These are phyloP conservation scores for Leptura quadrifasciata DNA, from an alignment of 2,888 invertebrate genomes.

Conservation along the genomic window DNA sequence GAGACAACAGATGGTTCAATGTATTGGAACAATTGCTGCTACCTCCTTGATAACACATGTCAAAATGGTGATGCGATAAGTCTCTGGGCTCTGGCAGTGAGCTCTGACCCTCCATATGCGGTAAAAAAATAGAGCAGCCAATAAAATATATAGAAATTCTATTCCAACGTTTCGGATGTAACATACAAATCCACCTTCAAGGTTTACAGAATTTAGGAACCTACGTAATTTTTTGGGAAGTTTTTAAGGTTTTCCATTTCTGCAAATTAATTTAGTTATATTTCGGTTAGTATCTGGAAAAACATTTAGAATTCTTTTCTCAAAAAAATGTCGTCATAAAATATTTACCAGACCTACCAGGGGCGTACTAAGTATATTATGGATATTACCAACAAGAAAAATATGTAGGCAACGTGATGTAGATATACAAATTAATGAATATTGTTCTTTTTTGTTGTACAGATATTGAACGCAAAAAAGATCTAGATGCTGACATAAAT, in stretches of 20 bases:
- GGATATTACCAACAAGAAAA: background rate
- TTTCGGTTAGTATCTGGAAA: background rate
- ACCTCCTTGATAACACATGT: background rate
- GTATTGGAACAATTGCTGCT: constrained; percentile 45
- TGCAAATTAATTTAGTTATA: background rate
- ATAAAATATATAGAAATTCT: background rate
- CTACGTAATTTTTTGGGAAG: no score
- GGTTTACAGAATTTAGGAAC: background rate
- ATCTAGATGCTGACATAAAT: no score
- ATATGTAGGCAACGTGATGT: no score
- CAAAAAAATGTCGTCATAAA: background rate
- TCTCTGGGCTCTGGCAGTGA: background rate
- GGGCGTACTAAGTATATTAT: background rate
- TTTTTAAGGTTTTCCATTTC: background rate
- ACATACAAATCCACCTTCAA: constrained; percentile 18
- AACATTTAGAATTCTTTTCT: background rate
- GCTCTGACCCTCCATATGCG: background rate
- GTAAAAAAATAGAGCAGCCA: constrained; percentile 1
- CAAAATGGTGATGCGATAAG: constrained; percentile 35
- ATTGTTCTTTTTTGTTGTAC: no score
- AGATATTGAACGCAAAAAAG: no score
- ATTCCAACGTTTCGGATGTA: constrained; percentile 18
- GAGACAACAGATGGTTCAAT: constrained; percentile 37
- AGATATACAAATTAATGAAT: no score
- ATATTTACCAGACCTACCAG: background rate